phyloP scores from a whole-genome alignment of 2,797 vertebrate genomes.

The Pseudomugil tenellus region DNA sequence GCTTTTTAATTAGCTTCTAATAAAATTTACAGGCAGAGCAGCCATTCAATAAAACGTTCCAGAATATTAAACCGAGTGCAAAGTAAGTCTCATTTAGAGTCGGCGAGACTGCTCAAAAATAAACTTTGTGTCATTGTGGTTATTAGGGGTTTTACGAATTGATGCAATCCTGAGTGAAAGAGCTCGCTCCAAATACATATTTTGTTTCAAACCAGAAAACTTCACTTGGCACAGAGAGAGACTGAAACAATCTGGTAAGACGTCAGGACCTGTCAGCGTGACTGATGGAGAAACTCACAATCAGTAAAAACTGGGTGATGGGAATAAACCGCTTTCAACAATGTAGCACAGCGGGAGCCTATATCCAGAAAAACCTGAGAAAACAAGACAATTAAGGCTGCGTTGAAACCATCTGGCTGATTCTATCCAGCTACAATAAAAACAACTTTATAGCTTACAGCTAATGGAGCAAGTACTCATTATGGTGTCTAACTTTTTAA shows the following conservation, averaged over 20 bases:
- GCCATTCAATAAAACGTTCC: conserved; percentile 16
- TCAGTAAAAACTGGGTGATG: conserved; percentile 37
- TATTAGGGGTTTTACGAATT: conserved; percentile 29
- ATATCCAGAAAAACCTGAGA: conserved; percentile 45
- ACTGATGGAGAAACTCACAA: conserved; percentile 31
- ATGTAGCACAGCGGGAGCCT: conserved; percentile 35
- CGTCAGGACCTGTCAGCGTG: conserved; percentile 29
- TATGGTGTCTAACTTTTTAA: conserved; percentile 44
- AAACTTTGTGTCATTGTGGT: conserved; percentile 27
- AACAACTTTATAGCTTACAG: conserved; percentile 37
- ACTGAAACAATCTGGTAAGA: conserved; percentile 15
- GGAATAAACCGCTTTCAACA: conserved; percentile 26
- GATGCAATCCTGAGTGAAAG: conserved; percentile 11
- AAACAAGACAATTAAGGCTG: conserved; percentile 58
- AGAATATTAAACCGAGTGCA: conserved; percentile 33
- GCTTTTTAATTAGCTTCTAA: conserved; percentile 47
- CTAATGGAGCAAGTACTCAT: conserved; percentile 66
- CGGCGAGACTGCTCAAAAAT: conserved; percentile 24
- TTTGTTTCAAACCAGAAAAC: conserved; percentile 6
- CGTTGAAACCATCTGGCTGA: conserved; percentile 56
- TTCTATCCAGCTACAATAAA: conserved; percentile 40
- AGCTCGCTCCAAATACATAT: conserved; percentile 4
- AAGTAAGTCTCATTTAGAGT: conserved; percentile 12
- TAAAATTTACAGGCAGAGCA: conserved; percentile 40
- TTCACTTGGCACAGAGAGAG: neutral